Percentiles rank a stretch among this genome's conserved stretches.
These are phyloP conservation scores for Pseudolycoriella hygida DNA, from an alignment of 2,888 invertebrate genomes.

Conservation along the genomic window DNA sequence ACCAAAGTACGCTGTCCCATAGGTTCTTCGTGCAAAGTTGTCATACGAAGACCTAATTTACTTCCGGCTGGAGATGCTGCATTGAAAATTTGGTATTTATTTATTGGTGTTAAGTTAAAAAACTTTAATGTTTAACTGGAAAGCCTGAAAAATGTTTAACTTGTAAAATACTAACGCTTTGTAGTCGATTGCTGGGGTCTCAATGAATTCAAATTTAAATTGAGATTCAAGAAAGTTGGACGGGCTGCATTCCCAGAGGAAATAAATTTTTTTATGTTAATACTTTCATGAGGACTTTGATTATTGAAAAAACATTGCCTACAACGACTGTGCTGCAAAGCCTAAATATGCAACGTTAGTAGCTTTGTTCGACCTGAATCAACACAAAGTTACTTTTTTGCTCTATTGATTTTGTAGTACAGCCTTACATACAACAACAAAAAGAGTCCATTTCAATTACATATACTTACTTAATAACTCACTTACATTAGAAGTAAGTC, in stretches of 20 bases:
- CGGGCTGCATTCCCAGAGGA: slow-evolving; percentile 59
- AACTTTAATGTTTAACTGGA: too few relatives aligned
- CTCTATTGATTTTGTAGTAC: too few relatives aligned
- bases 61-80: slow-evolving; percentile 67
- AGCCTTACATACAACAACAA: too few relatives aligned
- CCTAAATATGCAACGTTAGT: too few relatives aligned
- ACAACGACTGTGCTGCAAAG: too few relatives aligned
- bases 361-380: too few relatives aligned
- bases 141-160: too few relatives aligned
- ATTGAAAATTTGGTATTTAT: neutral
- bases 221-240: slow-evolving; percentile 96
- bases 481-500: too few relatives aligned
- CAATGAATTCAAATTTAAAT: slow-evolving; percentile 81
- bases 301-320: neutral
- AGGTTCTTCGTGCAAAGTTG: slow-evolving; percentile 79
- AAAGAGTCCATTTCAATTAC: too few relatives aligned
- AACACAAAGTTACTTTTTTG: too few relatives aligned
- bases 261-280: neutral
- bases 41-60: slow-evolving; percentile 77
- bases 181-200: slow-evolving; percentile 63
- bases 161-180: slow-evolving; percentile 60
- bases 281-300: neutral
- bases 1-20: slow-evolving; percentile 31
- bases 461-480: too few relatives aligned
- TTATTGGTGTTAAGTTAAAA: too few relatives aligned